A percentile compares a stretch with the other conserved stretches of the same genome.
Evolutionary conservation across 2,888 invertebrate genomes (phyloP).

Genomic region (Copidosoma aretas): DNA sequence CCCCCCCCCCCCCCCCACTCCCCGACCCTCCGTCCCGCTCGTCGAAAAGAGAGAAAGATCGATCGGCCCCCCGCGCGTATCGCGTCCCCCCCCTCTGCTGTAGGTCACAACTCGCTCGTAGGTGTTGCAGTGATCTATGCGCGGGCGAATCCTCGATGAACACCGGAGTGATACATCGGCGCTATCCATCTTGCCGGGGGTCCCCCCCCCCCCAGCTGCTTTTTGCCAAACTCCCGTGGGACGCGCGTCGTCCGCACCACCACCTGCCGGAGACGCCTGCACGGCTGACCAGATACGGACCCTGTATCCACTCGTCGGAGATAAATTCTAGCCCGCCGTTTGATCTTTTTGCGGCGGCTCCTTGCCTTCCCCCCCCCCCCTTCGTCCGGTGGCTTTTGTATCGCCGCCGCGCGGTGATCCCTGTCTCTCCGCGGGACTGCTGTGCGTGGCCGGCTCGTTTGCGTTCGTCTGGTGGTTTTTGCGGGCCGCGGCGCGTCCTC

Average conservation of each 20-base stretch:
- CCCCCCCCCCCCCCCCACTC: no score
- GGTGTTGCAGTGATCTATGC: constrained; percentile 23
- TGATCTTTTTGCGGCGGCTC: not conserved
- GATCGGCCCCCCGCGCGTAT: no score
- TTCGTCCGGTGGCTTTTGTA: no score
- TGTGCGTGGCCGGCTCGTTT: no score
- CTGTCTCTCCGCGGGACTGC: no score
- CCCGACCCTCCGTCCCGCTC: no score
- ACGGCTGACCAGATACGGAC: constrained; percentile 15
- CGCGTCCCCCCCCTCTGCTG: no score
- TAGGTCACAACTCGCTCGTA: not conserved
- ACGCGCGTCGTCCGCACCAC: not conserved
- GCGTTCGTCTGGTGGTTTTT: no score
- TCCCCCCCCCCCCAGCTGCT: not conserved
- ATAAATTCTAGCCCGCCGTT: no score
- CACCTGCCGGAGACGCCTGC: not conserved
- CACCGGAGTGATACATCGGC: constrained; percentile 30
- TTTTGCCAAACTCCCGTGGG: not conserved
- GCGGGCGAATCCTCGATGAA: constrained; percentile 28
- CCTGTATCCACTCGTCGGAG: constrained; percentile 12
- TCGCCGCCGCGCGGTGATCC: no score
- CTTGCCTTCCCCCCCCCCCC: not conserved
- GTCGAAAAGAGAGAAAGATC: no score
- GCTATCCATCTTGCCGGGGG: constrained; percentile 31
- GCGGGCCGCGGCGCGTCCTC: no score